Conservation (phyloP, 2,113 vertebrate species). For the Solea senegalensis region DNA sequence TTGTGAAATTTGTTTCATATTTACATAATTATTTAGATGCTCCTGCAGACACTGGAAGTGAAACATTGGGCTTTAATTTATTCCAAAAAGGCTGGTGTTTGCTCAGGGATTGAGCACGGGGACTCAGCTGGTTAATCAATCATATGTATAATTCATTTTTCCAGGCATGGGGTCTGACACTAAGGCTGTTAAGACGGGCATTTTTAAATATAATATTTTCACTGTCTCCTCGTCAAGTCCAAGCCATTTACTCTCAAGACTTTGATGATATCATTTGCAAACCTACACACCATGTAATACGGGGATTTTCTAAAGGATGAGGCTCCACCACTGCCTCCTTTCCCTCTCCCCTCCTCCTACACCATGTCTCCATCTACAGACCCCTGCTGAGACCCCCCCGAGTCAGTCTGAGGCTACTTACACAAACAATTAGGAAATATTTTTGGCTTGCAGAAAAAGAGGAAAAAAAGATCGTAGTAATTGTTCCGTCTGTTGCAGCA, state of each 20-base stretch:
- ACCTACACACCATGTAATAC: slow-evolving; percentile 41
- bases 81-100: slow-evolving; percentile 70
- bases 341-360: background rate
- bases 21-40: slow-evolving; percentile 76
- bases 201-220: slow-evolving; percentile 61
- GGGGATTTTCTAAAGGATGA: slow-evolving; percentile 27
- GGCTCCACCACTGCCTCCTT: background rate
- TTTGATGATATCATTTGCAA: slow-evolving; percentile 45
- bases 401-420: slow-evolving; percentile 61
- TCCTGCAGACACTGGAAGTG: slow-evolving; percentile 61
- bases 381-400: slow-evolving; percentile 55
- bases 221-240: slow-evolving; percentile 46
- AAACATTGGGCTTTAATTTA: slow-evolving; percentile 66
- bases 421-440: slow-evolving; percentile 64
- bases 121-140: slow-evolving; percentile 76
- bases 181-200: slow-evolving; percentile 48
- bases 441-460: slow-evolving; percentile 42
- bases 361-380: slow-evolving; percentile 23
- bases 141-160: slow-evolving; percentile 74
- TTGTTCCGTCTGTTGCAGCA: slow-evolving; percentile 42
- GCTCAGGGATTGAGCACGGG: slow-evolving; percentile 67
- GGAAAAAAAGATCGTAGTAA: slow-evolving; percentile 21
- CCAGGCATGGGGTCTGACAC: slow-evolving; percentile 61
- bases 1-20: slow-evolving; percentile 77
- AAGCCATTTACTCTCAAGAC: slow-evolving; percentile 48